phyloP scores from a whole-genome alignment of 1,140 invertebrate genomes.

The Drosophila ercepeae region DNA sequence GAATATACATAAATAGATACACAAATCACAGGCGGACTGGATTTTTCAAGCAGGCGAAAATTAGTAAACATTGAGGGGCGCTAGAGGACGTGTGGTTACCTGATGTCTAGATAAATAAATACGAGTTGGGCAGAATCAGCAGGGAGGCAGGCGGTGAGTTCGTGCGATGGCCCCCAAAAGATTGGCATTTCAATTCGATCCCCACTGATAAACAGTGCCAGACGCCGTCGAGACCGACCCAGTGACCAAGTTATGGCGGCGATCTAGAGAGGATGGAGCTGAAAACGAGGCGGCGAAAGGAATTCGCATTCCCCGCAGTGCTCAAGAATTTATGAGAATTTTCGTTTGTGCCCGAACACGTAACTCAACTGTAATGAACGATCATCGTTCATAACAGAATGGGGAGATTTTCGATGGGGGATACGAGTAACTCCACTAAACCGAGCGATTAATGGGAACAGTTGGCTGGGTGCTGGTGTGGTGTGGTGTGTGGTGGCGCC shows the following conservation, averaged over 20 bases:
- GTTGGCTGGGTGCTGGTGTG: conserved; percentile 6
- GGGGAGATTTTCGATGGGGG: conserved; percentile 6
- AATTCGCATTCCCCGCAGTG: conserved; percentile 59
- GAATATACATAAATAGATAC: conserved; percentile 30
- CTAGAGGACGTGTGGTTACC: conserved; percentile 26
- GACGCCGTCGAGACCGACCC: conserved; percentile 68
- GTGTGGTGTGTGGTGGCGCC: conserved; percentile 52
- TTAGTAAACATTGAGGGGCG: conserved; percentile 24
- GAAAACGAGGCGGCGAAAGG: conserved; percentile 58
- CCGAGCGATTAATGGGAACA: conserved; percentile 33
- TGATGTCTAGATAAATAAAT: conserved; percentile 70
- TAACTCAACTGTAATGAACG: conserved; percentile 55
- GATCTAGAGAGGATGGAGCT: conserved; percentile 39
- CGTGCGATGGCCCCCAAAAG: conserved; percentile 58
- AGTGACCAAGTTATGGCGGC: conserved; percentile 70
- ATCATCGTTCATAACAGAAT: conserved; percentile 41
- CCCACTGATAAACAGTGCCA: conserved; percentile 24
- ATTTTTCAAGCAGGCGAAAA: conserved; percentile 2
- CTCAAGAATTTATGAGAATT: conserved; percentile 67
- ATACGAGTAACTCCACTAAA: conserved; percentile 12
- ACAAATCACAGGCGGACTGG: conserved; percentile 54
- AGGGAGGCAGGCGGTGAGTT: conserved; percentile 21
- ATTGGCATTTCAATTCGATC: conserved; percentile 31
- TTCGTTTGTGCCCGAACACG: conserved; percentile 53
- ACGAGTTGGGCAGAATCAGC: conserved; percentile 21